Evolutionary conservation across 2,113 vertebrate genomes (phyloP), one percentile per base, ranked within the genome.

Genomic region (Neopipo cinnamomea): DNA sequence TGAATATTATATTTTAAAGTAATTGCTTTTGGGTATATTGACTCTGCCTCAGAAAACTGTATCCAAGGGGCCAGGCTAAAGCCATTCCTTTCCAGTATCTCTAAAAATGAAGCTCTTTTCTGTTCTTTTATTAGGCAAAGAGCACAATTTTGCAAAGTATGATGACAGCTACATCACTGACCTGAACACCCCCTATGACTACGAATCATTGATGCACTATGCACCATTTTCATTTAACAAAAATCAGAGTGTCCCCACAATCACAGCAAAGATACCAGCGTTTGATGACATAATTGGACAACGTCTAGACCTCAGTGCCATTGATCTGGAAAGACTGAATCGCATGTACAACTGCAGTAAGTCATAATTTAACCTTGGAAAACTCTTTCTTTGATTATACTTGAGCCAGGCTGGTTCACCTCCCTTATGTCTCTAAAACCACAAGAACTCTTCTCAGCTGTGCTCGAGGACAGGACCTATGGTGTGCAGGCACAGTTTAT

Each of bases 331-430:
- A 85, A 98, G 98, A 81, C 97, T 99, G 62, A 99, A 99, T 94
- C 98, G 98, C 75, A 99, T 99, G 99, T 99, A 99, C 95, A 99
- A 99, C 88, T 99, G 99, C 97, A 98, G 99, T 99, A 97, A 97
- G 99, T 98, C 74, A 5, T 7, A 35, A 49, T 61, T 59, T 24
- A 67, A 27, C 33, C 28, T 24, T 16, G 12, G 21, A 16, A 53
- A 85, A 59, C 28, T 50, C 2, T 46, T 88, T 56, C n/a, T 53
- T 58, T 70, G 11, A 35, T 72, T 30, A 22, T 35, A 31, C 15
- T 92, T 83, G 15, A 92, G 13, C 46, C 30, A 50, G 9, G 4
- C 14, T 84, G 10, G 24, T 66, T 86, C 41, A 62, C 15, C 27
- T 47, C 25, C 15, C 12, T 85, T 49, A 12, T 3, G 0, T 31